Base-by-base conservation (phyloP, 2,888 invertebrate species). In the Meteorus colon region DNA sequence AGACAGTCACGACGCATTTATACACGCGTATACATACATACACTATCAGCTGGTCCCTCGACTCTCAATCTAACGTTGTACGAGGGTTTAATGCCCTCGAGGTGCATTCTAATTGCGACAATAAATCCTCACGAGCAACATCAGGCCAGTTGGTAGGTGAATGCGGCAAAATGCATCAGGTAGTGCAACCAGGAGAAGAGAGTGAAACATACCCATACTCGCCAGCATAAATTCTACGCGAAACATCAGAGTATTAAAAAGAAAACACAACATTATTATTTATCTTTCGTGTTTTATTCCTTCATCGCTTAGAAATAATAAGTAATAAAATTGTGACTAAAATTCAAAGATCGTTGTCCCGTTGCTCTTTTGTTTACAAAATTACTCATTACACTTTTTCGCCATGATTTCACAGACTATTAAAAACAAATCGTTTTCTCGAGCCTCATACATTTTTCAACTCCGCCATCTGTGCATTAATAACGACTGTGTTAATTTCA, bases 21-120 rank as follows among this genome's bases (percentile, higher is more conserved):
- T 34, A n/a, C 34, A 29, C 19, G 31, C 3, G 37, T 29, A 8
- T 48, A 24, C 16, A 48, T 48, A 48, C 16, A 48, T 48, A 48
- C n/a, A 48, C 48, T 45, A 55, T 65, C 75, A 71, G 63, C 71
- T 75, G 75, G 60, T 75, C 55, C 71, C 75, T 71, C 19, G 31
- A 65, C 37, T 29, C 63, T 85, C 81, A 86, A 83, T 84, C 86
- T 84, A 85, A 84, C 85, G 84, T 88, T 88, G 88, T 88, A 88
- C 86, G 86, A 87, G 86, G 86, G 87, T 87, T 89, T 89, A 88
- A 89, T 88, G 86, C 85, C 86, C 87, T 84, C 84, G 85, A 88
- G 87, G 86, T 87, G 88, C 86, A 87, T 87, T 87, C 86, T 88
- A 89, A 89, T 89, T 88, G 87, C 86, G 81, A 83, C 87, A 86